Percentiles rank a stretch among this genome's conserved stretches.
Conservation (phyloP, 2,797 vertebrate species). For the Gymnoscopelus microlampas region DNA sequence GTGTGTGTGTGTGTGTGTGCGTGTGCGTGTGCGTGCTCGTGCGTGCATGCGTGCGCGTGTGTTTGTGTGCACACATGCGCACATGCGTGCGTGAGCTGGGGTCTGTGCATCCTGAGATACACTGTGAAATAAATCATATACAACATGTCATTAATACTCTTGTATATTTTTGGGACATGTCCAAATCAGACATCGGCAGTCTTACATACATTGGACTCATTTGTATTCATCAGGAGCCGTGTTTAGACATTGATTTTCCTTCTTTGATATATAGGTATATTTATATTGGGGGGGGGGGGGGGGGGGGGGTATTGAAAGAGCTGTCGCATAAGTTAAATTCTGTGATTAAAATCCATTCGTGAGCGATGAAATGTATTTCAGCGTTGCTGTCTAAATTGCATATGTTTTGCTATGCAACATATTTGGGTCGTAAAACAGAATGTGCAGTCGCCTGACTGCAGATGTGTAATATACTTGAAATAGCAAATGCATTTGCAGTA, state of each 20-base stretch:
- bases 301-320: conserved; percentile 22
- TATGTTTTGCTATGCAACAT: conserved; percentile 72
- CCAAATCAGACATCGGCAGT: conserved; percentile 56
- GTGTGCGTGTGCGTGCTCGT: conserved; percentile 15
- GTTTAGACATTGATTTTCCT: conserved; percentile 51
- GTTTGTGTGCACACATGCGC: conserved; percentile 9
- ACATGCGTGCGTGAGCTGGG: background rate
- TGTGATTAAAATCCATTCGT: conserved; percentile 73
- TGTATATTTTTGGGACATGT: conserved; percentile 69
- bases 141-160: conserved; percentile 67
- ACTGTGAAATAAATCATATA: conserved; percentile 76
- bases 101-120: conserved; percentile 61
- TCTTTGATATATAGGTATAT: conserved; percentile 67
- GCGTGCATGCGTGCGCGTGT: conserved; percentile 15
- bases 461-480: conserved; percentile 58
- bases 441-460: conserved; percentile 25
- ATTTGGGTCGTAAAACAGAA: conserved; percentile 46
- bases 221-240: conserved; percentile 42
- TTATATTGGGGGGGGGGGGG: conserved; percentile 65
- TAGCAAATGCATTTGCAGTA: conserved; percentile 46
- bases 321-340: conserved; percentile 66
- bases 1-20: background rate
- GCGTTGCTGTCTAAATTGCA: conserved; percentile 63
- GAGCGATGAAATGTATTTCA: conserved; percentile 74
- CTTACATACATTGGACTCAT: conserved; percentile 62